Percentiles rank a stretch among this genome's conserved stretches.
phyloP scores from a whole-genome alignment of 2,888 invertebrate genomes.

The Taenaris catops region DNA sequence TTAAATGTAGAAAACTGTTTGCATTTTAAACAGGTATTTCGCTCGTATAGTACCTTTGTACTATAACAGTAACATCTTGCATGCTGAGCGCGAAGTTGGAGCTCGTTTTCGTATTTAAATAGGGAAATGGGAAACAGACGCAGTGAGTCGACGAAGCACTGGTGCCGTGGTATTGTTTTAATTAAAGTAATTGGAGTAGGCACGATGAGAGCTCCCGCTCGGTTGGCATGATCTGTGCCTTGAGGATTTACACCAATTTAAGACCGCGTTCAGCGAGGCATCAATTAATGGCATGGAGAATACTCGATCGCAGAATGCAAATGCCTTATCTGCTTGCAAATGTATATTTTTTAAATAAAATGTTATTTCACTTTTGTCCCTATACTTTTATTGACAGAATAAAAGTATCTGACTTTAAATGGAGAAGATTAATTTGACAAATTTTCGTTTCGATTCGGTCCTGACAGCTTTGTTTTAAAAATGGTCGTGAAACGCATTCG shows the following conservation, averaged over 20 bases:
- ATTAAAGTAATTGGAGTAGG: constrained; percentile 80
- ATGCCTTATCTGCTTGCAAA: constrained; percentile 22
- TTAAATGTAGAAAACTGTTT: too few species aligned
- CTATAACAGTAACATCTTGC: constrained; percentile 64
- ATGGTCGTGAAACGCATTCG: constrained; percentile 9
- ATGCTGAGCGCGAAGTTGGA: constrained; percentile 63
- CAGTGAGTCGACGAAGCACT: constrained; percentile 73
- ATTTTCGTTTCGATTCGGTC: too few species aligned
- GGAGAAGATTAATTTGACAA: too few species aligned
- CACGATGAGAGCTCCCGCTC: constrained; percentile 68
- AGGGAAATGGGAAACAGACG: constrained; percentile 77
- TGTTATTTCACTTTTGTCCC: constrained; percentile 16
- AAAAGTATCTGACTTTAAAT: too few species aligned
- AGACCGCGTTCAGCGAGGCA: constrained; percentile 60
- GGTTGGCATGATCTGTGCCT: constrained; percentile 74
- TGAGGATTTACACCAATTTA: constrained; percentile 77
- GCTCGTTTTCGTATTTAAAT: constrained; percentile 79
- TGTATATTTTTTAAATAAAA: constrained; percentile 17
- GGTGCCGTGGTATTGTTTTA: constrained; percentile 77
- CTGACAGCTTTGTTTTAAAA: constrained; percentile 14
- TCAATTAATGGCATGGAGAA: constrained; percentile 63
- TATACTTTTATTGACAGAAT: constrained; percentile 1
- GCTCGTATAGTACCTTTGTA: too few species aligned
- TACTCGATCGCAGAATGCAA: constrained; percentile 42
- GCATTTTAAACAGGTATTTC: constrained; percentile 33